These are phyloP conservation scores for Caenorhabditis wallacei DNA, from an alignment of 2,888 invertebrate genomes.

Conservation along the genomic window DNA sequence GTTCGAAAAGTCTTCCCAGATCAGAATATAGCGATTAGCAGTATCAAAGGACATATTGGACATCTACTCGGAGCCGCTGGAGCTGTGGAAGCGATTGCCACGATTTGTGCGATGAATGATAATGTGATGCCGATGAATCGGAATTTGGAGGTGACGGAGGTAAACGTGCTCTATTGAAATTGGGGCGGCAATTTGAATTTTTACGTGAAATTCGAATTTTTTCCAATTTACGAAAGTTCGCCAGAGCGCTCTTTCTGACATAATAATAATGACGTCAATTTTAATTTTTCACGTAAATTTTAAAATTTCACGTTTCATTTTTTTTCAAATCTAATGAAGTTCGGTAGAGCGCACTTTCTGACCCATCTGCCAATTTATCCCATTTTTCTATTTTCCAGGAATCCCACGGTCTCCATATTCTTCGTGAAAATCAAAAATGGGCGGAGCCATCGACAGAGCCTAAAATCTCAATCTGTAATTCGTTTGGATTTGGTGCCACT, in stretches of 20 bases:
- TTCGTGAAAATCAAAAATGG: slow-evolving; percentile 87
- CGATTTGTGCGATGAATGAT: slow-evolving; percentile 89
- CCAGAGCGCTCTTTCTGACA: too few species aligned
- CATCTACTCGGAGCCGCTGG: slow-evolving; percentile 98
- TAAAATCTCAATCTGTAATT: slow-evolving; percentile 91
- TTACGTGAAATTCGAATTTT: too few species aligned
- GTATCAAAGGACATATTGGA: slow-evolving; percentile 89
- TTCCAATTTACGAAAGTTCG: too few species aligned
- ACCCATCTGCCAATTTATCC: too few species aligned
- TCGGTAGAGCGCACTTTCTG: too few species aligned
- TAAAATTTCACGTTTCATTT: neutral
- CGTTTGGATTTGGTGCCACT: slow-evolving; percentile 99
- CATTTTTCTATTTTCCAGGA: slow-evolving; percentile 8
- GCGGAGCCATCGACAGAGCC: slow-evolving; percentile 65
- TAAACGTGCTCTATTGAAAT: too few species aligned
- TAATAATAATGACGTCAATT: too few species aligned
- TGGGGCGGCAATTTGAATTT: too few species aligned
- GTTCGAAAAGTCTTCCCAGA: slow-evolving; percentile 65
- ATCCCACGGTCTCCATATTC: slow-evolving; percentile 86
- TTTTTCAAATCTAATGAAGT: too few species aligned
- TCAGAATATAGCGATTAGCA: slow-evolving; percentile 68
- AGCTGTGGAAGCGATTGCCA: slow-evolving; percentile 92
- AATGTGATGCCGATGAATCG: slow-evolving; percentile 92
- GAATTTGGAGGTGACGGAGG: slow-evolving; percentile 89
- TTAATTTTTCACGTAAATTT: slow-evolving; percentile 16